A percentile compares a stretch with the other conserved stretches of the same genome.
Evolutionary conservation across 2,888 invertebrate species (phyloP).

Genomic region (Galerucella pusilla): DNA sequence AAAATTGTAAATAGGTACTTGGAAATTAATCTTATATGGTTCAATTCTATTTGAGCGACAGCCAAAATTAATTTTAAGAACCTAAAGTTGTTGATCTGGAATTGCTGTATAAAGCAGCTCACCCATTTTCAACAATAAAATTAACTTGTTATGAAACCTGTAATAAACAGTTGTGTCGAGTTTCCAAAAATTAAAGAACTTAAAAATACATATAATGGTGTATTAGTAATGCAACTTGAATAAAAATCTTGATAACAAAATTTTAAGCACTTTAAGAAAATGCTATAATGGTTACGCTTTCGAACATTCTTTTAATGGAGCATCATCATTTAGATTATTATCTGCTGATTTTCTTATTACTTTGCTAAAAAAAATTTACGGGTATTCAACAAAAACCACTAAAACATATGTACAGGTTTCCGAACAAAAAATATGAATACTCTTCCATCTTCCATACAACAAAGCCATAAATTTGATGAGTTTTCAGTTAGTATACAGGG

Average conservation of each 20-base stretch:
- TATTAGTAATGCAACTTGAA: neutral
- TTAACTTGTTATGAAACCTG: too few relatives aligned
- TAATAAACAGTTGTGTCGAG: too few relatives aligned
- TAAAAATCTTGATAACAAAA: neutral
- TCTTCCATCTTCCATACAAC: neutral
- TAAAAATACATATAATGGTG: neutral
- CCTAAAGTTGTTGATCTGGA: too few relatives aligned
- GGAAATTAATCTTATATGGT: too few relatives aligned
- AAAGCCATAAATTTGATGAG: neutral
- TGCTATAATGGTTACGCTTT: neutral
- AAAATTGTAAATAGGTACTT: too few relatives aligned
- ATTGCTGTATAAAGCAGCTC: too few relatives aligned
- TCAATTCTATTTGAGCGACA: too few relatives aligned
- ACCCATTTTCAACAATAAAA: too few relatives aligned
- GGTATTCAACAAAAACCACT: neutral
- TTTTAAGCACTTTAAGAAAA: too few relatives aligned
- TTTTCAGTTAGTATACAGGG: neutral
- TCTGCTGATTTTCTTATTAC: neutral
- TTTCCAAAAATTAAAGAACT: neutral
- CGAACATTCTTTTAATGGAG: constrained; percentile 2
- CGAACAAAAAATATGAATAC: neutral
- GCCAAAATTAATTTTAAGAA: too few relatives aligned
- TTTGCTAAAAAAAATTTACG: neutral
- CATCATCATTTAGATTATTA: neutral
- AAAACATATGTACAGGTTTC: neutral